Evolutionary conservation across 2,888 invertebrate species (phyloP).

Genomic region (Aleiodes testaceus): DNA sequence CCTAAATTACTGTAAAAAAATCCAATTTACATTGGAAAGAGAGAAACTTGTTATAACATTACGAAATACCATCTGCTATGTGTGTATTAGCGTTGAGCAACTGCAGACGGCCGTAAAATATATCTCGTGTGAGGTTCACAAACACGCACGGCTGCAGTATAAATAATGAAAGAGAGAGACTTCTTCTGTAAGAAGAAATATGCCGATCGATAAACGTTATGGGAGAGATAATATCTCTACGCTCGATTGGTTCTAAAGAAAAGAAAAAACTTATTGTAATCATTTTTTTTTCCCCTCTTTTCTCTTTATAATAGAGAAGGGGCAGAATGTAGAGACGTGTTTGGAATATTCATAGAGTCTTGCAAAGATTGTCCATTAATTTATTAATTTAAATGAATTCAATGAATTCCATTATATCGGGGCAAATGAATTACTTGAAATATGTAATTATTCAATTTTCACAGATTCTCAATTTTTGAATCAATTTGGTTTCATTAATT

Average conservation of each 20-base stretch:
- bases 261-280: neutral
- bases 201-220: constrained; percentile 30
- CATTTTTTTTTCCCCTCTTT: neutral
- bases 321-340: constrained; percentile 13
- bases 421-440: constrained; percentile 1
- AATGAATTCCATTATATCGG: neutral
- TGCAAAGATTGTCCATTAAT: neutral
- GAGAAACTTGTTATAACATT: neutral
- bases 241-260: constrained; percentile 24
- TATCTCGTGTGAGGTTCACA: constrained; percentile 29
- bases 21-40: too few species aligned
- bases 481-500: neutral
- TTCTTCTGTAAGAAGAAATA: constrained; percentile 25
- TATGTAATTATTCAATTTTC: constrained; percentile 3
- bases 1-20: too few species aligned
- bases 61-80: constrained; percentile 31
- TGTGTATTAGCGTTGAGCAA: constrained; percentile 18
- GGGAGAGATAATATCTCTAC: constrained; percentile 24
- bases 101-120: constrained; percentile 25
- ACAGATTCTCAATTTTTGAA: constrained; percentile 5
- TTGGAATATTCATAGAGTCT: constrained; percentile 21
- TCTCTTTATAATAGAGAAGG: constrained; percentile 4
- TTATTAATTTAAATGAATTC: neutral
- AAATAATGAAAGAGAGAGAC: constrained; percentile 30
- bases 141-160: constrained; percentile 28